Base-by-base conservation (phyloP, 1,140 invertebrate species). In the Eumaeus atala region DNA sequence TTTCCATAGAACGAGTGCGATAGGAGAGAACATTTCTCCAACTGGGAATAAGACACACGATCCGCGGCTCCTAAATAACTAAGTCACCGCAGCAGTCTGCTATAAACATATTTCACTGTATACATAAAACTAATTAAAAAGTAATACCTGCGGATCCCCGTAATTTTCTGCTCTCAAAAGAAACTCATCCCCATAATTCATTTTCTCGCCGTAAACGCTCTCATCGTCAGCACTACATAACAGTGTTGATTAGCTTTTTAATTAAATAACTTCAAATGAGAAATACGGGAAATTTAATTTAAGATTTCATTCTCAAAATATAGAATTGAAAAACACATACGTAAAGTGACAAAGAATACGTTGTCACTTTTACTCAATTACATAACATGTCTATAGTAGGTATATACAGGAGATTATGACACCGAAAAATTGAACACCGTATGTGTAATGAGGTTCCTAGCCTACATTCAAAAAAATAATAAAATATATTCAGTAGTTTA, bases 181-280 rank as follows among this genome's bases (percentile, higher is more conserved):
- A 61, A 86, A 86, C 61, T 84, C 81, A 35, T 86, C 79, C 8
- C 78, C 79, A 55, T 82, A 86, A 48, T 80, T 78, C 65, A 86
- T 64, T 72, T 84, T 81, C 42, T 67, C 66, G 0, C 78, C 83
- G 38, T 61, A 66, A 17, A 68, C 42, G 53, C 42, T 64, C 62
- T 78, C 68, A 52, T 77, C 69, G 5, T 56, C 50, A 42, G 12
- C 14, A 42, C 14, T 42, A 33, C 12, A n/a, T 33, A 49, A n/a
- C n/a, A 21, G n/a, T 11, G 11, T 1, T 49, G 28, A 49, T 49
- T 12, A 49, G 48, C 9, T 49, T 34, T 48, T 49, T 34, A 49
- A 40, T n/a, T 40, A 40, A 40, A 49, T 49, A 49, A 12, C 21
- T 21, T 34, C 11, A 18, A 28, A 21, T 33, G 11, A 28, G 9